phyloP scores from a whole-genome alignment of 2,888 invertebrate species.

The Sisyra nigra region DNA sequence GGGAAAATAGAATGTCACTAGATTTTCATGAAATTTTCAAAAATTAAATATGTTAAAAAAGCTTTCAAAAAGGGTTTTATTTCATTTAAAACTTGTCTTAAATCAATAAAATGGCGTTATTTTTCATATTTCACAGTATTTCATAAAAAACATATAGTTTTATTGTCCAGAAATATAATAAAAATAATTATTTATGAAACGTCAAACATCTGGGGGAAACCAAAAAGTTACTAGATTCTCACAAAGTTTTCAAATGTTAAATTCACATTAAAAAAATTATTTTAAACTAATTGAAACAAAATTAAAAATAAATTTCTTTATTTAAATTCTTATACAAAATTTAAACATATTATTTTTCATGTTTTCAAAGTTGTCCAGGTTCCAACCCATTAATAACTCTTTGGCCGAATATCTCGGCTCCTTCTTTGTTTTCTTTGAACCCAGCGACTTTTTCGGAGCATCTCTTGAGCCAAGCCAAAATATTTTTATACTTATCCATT shows the following conservation, averaged over 20 bases:
- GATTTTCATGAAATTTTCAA: too few relatives aligned
- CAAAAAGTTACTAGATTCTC: too few relatives aligned
- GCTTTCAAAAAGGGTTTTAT: too few relatives aligned
- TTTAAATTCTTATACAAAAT: background rate
- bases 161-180: too few relatives aligned
- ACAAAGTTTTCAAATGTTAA: too few relatives aligned
- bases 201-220: too few relatives aligned
- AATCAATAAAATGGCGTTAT: conserved; percentile 1
- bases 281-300: too few relatives aligned
- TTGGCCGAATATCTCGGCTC: conserved; percentile 39
- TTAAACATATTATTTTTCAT: background rate
- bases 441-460: conserved; percentile 38
- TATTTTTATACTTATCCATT: conserved; percentile 35
- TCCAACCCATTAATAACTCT: background rate
- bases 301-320: background rate
- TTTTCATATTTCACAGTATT: conserved; percentile 6
- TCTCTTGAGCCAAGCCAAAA: conserved; percentile 39
- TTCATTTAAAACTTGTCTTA: conserved; percentile 3
- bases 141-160: too few relatives aligned
- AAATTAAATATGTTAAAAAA: too few relatives aligned
- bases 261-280: too few relatives aligned
- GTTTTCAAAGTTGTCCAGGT: background rate
- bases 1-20: too few relatives aligned
- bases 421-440: conserved; percentile 39
- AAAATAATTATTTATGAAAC: too few relatives aligned